Evolutionary conservation across 2,888 invertebrate species (phyloP).

Genomic region (Girardia tigrina): DNA sequence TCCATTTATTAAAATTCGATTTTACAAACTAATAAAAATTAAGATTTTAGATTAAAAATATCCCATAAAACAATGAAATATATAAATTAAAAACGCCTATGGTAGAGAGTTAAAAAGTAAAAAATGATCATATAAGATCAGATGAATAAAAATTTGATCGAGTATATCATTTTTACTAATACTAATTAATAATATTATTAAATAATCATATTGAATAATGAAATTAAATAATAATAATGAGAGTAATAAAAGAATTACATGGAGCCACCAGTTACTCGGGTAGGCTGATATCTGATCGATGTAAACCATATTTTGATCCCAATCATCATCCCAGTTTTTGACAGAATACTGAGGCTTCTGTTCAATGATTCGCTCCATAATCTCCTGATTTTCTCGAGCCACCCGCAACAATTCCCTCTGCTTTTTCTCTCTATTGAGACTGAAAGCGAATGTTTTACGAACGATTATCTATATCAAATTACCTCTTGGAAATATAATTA

Average conservation of each 20-base stretch:
- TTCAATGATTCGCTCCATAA: constrained; percentile 45
- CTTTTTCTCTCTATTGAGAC: constrained; percentile 49
- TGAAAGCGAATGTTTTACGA: constrained; percentile 37
- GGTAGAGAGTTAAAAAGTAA: no score
- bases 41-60: no score
- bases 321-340: constrained; percentile 44
- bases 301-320: constrained; percentile 47
- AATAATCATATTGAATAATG: no score
- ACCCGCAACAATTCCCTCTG: constrained; percentile 48
- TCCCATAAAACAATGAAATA: no score
- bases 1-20: no score
- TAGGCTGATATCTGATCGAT: constrained; percentile 48
- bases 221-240: no score
- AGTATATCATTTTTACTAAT: no score
- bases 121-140: no score
- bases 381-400: constrained; percentile 48
- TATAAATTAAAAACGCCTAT: no score
- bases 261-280: constrained; percentile 48
- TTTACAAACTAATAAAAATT: no score
- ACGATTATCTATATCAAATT: neutral
- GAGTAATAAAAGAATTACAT: neutral
- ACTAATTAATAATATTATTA: no score
- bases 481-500: constrained; percentile 42
- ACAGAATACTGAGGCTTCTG: constrained; percentile 46
- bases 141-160: no score